Evolutionary conservation across 37 sponge, comb jelly and placozoan species (phyloP).

Genomic region (Corticium candelabrum): DNA sequence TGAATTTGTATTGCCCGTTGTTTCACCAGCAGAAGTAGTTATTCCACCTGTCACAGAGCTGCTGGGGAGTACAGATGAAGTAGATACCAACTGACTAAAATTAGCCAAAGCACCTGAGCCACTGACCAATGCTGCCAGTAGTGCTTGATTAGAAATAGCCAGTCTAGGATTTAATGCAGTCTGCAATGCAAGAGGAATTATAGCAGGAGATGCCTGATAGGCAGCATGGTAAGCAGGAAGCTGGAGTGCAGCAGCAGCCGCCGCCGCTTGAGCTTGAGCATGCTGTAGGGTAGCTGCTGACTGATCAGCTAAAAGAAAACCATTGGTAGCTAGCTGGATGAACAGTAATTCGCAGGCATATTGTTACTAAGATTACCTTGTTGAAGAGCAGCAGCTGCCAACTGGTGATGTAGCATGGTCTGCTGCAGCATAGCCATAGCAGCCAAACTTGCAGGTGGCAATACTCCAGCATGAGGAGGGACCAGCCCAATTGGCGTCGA

Average conservation of each 20-base stretch:
- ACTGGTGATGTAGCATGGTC: neutral
- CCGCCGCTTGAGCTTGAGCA: slow-evolving; percentile 6
- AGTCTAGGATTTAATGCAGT: neutral
- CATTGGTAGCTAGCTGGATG: no score
- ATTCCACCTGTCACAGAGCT: neutral
- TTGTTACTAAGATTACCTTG: no score
- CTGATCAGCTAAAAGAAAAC: neutral
- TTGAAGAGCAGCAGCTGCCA: neutral
- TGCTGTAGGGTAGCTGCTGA: neutral
- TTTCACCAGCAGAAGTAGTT: neutral
- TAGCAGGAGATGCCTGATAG: neutral
- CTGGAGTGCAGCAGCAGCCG: neutral
- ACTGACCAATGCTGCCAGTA: no score
- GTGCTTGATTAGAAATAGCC: neutral
- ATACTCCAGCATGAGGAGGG: neutral
- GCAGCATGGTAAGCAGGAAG: neutral
- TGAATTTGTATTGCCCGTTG: neutral
- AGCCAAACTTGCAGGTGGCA: neutral
- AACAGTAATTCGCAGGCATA: no score
- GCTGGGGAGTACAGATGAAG: no score
- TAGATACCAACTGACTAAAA: no score
- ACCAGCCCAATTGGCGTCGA: neutral
- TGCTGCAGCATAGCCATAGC: neutral
- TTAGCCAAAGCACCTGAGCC: no score
- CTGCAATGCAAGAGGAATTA: neutral